Evolutionary conservation across 2,888 invertebrate genomes (phyloP).

Genomic region (Auanema freiburgensis): DNA sequence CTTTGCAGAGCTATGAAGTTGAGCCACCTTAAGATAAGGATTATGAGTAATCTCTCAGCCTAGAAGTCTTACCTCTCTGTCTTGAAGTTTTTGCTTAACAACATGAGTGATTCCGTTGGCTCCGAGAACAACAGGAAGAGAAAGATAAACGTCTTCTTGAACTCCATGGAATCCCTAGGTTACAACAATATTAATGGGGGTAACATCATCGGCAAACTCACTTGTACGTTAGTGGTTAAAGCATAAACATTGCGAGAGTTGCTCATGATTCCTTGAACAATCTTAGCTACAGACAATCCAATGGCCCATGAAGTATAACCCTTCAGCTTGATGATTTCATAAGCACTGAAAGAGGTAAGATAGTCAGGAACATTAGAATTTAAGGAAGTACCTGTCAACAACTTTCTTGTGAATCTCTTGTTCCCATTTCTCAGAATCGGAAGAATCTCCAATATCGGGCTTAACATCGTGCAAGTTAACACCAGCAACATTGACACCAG

Average conservation of each 20-base stretch:
- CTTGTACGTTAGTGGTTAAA: slow-evolving; percentile 65
- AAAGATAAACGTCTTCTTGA: slow-evolving; percentile 80
- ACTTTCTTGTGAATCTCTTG: slow-evolving; percentile 79
- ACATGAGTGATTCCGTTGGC: slow-evolving; percentile 56
- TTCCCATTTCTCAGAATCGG: slow-evolving; percentile 78
- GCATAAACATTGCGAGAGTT: slow-evolving; percentile 65
- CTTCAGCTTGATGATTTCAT: slow-evolving; percentile 67
- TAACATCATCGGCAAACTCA: slow-evolving; percentile 29
- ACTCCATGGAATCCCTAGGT: slow-evolving; percentile 80
- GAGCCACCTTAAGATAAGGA: slow-evolving; percentile 21
- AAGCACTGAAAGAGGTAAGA: slow-evolving; percentile 72
- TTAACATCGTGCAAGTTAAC: slow-evolving; percentile 75
- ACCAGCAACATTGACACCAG: slow-evolving; percentile 87
- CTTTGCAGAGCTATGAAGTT: slow-evolving; percentile 56
- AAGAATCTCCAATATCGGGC: slow-evolving; percentile 74
- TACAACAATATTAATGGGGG: slow-evolving; percentile 2
- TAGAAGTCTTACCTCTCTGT: slow-evolving; percentile 35
- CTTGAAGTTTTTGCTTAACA: slow-evolving; percentile 54
- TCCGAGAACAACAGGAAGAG: slow-evolving; percentile 73
- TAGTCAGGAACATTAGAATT: neutral
- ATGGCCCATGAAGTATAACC: slow-evolving; percentile 69
- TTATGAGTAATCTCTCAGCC: neutral
- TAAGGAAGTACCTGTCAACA: slow-evolving; percentile 71
- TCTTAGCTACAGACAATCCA: slow-evolving; percentile 65
- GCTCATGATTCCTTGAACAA: slow-evolving; percentile 64